phyloP scores from a whole-genome alignment of 2,797 vertebrate genomes.

The Sebastes vulpes region DNA sequence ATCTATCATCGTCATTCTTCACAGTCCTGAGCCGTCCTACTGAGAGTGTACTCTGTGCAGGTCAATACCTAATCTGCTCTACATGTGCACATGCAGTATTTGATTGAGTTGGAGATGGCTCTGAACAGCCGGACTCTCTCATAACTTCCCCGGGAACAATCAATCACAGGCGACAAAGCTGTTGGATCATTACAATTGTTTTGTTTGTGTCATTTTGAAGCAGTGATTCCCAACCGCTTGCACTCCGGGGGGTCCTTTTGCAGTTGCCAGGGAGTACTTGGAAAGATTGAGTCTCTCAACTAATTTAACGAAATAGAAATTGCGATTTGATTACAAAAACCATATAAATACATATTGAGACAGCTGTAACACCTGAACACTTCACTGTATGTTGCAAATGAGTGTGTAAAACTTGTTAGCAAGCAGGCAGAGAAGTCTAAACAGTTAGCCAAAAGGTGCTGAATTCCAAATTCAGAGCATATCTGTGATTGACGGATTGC shows the following conservation, averaged over 20 bases:
- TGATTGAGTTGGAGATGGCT: constrained; percentile 1
- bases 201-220: background rate
- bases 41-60: constrained; percentile 7
- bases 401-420: too few relatives aligned
- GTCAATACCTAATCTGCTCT: constrained; percentile 33
- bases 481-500: too few relatives aligned
- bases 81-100: background rate
- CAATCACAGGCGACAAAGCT: background rate
- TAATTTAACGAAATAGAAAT: background rate
- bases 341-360: background rate
- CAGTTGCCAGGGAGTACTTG: background rate
- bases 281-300: background rate
- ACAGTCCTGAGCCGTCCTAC: background rate
- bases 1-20: background rate
- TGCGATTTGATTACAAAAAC: background rate
- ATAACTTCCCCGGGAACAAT: background rate
- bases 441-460: too few relatives aligned
- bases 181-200: background rate
- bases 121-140: constrained; percentile 5
- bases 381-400: background rate
- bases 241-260: background rate
- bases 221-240: background rate
- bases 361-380: background rate
- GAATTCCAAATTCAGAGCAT: too few relatives aligned
- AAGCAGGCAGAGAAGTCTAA: too few relatives aligned